Percentiles rank a stretch among this genome's conserved stretches.
phyloP scores from a whole-genome alignment of 2,797 vertebrate genomes.

The Lepus oiostolus region DNA sequence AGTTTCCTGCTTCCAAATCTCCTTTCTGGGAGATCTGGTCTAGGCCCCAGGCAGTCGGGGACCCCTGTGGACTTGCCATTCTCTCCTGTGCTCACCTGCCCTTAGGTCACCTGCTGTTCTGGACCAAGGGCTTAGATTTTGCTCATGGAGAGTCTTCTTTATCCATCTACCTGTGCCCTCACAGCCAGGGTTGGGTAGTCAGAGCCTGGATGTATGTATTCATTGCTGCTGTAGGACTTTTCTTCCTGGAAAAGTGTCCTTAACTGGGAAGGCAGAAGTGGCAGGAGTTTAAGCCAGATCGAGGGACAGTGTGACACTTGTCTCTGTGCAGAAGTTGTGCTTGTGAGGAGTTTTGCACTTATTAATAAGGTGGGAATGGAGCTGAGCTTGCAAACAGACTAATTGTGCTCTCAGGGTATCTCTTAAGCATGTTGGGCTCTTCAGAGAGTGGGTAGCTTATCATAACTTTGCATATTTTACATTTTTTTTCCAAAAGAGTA shows the following conservation, averaged over 20 bases:
- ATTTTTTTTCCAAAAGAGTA: constrained; percentile 11
- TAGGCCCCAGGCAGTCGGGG: neutral
- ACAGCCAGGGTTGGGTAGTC: neutral
- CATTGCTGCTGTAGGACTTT: neutral
- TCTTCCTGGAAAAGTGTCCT: constrained; percentile 33
- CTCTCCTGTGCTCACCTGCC: neutral
- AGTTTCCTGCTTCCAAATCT: neutral
- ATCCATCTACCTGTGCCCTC: neutral
- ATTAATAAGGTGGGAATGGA: neutral
- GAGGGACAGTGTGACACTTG: neutral
- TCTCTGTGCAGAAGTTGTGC: constrained; percentile 16
- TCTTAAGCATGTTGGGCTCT: neutral
- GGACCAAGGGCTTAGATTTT: neutral
- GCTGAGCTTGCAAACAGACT: constrained; percentile 16
- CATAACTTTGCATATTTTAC: constrained; percentile 65
- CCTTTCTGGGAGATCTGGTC: neutral
- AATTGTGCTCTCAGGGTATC: neutral
- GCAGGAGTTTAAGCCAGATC: neutral
- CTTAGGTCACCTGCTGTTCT: neutral
- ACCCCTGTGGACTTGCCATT: neutral
- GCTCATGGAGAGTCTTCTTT: neutral
- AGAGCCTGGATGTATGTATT: neutral
- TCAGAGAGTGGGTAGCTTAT: neutral
- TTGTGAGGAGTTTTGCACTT: constrained; percentile 23
- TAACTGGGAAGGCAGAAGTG: neutral